Evolutionary conservation across 2,113 vertebrate genomes (phyloP).

Genomic region (Myrmophylax atrothorax): DNA sequence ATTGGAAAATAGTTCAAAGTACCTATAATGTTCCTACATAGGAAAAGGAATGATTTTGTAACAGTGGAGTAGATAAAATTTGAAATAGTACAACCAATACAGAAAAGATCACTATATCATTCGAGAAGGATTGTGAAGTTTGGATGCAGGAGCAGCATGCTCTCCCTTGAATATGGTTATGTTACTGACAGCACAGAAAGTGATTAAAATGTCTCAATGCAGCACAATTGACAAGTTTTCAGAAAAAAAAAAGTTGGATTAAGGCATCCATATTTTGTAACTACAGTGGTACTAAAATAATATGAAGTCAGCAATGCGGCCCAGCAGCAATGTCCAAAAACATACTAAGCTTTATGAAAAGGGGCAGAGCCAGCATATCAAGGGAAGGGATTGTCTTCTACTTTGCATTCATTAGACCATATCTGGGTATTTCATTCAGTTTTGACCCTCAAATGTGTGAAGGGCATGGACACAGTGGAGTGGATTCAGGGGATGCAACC

Average conservation of each 20-base stretch:
- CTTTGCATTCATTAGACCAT: fast-evolving
- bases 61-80: neutral
- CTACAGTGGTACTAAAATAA: neutral
- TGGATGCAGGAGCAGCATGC: neutral
- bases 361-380: fast-evolving
- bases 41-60: neutral
- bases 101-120: neutral
- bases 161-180: neutral
- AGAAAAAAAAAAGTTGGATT: neutral
- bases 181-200: neutral
- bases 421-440: neutral
- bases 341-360: neutral
- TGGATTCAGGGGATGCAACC: neutral
- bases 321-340: neutral
- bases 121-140: neutral
- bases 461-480: neutral
- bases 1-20: neutral
- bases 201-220: neutral
- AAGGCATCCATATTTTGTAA: neutral
- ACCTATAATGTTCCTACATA: neutral
- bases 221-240: neutral
- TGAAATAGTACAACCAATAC: neutral
- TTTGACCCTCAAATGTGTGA: neutral
- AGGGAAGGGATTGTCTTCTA: neutral
- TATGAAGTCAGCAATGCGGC: neutral